Conservation (phyloP, 1,140 invertebrate genomes). For the Zaprionus gabonicus region DNA sequence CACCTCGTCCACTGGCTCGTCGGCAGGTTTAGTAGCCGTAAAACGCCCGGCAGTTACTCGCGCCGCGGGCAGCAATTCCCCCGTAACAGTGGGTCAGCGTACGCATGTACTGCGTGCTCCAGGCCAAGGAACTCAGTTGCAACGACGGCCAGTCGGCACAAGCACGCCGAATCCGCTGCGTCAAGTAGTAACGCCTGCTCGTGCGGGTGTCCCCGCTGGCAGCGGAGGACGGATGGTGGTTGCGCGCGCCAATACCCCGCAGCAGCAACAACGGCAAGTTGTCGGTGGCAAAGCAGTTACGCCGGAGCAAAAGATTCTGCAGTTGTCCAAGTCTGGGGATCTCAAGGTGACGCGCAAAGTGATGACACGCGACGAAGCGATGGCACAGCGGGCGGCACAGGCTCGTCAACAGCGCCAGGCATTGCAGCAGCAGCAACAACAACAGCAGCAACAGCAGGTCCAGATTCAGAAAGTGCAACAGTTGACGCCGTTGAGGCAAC, state of each 20-base stretch:
- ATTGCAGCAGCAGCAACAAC: conserved; percentile 47
- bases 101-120: conserved; percentile 62
- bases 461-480: conserved; percentile 66
- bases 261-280: conserved; percentile 43
- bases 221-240: conserved; percentile 31
- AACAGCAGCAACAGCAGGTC: conserved; percentile 56
- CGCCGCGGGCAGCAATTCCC: conserved; percentile 50
- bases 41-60: conserved; percentile 51
- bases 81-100: conserved; percentile 58
- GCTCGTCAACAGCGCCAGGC: conserved; percentile 57
- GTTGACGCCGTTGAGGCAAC: conserved; percentile 42
- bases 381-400: conserved; percentile 59
- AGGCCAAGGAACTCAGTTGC: conserved; percentile 40
- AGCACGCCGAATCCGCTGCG: conserved; percentile 41
- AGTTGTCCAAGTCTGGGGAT: conserved; percentile 80
- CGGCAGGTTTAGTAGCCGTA: conserved; percentile 1
- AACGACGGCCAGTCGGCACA: conserved; percentile 45
- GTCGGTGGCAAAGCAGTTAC: conserved; percentile 62
- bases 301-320: conserved; percentile 81
- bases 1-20: background rate
- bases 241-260: conserved; percentile 30
- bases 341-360: conserved; percentile 83
- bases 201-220: conserved; percentile 29
- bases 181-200: conserved; percentile 26
- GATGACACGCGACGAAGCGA: conserved; percentile 72